These are phyloP conservation scores for Lepas anatifera DNA, from an alignment of 2,888 invertebrate species.

Conservation along the genomic window DNA sequence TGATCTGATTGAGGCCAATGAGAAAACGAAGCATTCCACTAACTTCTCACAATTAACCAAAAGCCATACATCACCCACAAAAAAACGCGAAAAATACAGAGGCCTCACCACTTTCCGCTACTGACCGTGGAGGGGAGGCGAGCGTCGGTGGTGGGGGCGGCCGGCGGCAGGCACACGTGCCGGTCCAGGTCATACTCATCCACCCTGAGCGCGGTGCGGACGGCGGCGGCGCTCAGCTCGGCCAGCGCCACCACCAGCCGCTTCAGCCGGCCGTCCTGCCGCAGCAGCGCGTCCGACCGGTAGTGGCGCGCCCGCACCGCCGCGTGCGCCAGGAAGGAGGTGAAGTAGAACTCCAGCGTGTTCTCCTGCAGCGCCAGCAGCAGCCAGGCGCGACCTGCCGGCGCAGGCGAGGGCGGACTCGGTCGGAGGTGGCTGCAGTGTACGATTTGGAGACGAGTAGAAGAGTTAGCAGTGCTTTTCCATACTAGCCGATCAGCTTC, in stretches of 20 bases:
- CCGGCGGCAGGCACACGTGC: neutral
- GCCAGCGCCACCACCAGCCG: slow-evolving; percentile 14
- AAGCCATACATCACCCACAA: too few relatives aligned
- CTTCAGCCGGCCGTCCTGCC: slow-evolving; percentile 13
- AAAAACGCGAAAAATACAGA: too few relatives aligned
- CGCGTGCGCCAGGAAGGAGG: neutral
- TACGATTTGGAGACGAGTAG: too few relatives aligned
- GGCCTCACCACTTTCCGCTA: neutral
- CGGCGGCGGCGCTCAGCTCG: neutral
- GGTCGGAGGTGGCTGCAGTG: too few relatives aligned
- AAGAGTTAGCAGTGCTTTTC: too few relatives aligned
- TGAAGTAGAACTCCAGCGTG: slow-evolving; percentile 8
- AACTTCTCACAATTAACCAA: too few relatives aligned
- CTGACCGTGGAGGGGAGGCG: neutral
- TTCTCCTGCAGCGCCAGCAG: neutral
- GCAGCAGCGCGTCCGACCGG: neutral
- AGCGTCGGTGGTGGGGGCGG: neutral
- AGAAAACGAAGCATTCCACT: too few relatives aligned
- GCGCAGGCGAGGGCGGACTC: neutral
- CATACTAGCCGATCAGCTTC: too few relatives aligned
- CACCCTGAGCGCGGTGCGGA: neutral
- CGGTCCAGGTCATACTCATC: neutral
- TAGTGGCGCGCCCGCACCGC: neutral
- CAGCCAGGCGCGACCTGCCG: neutral
- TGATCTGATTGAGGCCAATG: too few relatives aligned